phyloP scores from a whole-genome alignment of 1,140 invertebrate genomes.

The Eumaeus atala region DNA sequence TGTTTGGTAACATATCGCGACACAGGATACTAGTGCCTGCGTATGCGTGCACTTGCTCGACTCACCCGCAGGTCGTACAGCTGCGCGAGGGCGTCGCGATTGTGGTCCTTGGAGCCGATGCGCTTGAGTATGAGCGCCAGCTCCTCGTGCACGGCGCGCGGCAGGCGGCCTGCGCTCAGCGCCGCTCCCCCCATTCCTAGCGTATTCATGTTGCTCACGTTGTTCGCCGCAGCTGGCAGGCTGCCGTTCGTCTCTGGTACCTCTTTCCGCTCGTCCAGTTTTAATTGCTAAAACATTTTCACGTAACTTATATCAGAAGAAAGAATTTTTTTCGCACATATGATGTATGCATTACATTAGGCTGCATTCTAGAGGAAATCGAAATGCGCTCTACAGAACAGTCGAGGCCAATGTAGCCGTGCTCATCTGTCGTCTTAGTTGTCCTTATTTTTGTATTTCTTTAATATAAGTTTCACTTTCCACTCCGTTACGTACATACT shows the following conservation, averaged over 20 bases:
- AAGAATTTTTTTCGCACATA: neutral
- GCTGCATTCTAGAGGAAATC: too few species aligned
- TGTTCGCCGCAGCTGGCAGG: constrained; percentile 24
- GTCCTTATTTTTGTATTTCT: too few species aligned
- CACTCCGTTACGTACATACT: too few species aligned
- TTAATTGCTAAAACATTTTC: constrained; percentile 45
- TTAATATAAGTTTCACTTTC: too few species aligned
- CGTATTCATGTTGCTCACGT: constrained; percentile 19
- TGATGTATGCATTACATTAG: too few species aligned
- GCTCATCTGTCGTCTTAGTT: too few species aligned
- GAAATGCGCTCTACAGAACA: too few species aligned
- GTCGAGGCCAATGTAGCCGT: too few species aligned
- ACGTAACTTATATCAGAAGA: constrained; percentile 7
- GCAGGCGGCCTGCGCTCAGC: constrained; percentile 67
- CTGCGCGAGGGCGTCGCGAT: constrained; percentile 89
- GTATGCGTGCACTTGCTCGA: constrained; percentile 6
- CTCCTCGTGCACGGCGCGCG: constrained; percentile 86
- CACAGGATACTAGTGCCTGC: too few species aligned
- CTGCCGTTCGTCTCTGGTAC: constrained; percentile 42
- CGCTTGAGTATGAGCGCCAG: constrained; percentile 93
- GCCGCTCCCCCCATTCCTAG: constrained; percentile 46
- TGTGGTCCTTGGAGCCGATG: constrained; percentile 92
- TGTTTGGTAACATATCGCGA: too few species aligned
- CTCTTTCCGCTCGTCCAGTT: constrained; percentile 70
- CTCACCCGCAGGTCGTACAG: constrained; percentile 87